phyloP scores from a whole-genome alignment of 2,113 vertebrate genomes.

The Aramus guarauna region DNA sequence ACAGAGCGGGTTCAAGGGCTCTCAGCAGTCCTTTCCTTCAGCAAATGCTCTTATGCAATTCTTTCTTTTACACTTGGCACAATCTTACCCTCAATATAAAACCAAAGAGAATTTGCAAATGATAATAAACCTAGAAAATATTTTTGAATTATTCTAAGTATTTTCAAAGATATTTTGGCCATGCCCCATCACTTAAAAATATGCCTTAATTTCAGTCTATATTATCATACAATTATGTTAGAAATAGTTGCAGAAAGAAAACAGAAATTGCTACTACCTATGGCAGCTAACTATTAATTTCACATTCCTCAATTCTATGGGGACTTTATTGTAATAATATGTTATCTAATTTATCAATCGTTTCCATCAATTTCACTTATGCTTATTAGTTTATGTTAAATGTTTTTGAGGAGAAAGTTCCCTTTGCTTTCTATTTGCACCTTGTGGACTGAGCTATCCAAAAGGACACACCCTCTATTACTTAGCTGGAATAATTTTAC shows the following conservation, averaged over 20 bases:
- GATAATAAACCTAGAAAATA: not conserved
- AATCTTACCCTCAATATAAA: not conserved
- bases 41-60: not conserved
- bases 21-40: not conserved
- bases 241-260: not conserved
- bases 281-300: not conserved
- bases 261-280: not conserved
- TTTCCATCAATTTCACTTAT: not conserved
- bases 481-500: not conserved
- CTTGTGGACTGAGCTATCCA: not conserved
- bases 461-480: not conserved
- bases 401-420: not conserved
- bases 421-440: not conserved
- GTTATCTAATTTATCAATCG: not conserved
- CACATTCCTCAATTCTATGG: not conserved
- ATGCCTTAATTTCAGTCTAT: not conserved
- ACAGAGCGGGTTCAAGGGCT: not conserved
- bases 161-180: not conserved
- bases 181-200: not conserved
- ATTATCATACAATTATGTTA: not conserved
- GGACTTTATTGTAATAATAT: not conserved
- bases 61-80: not conserved
- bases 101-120: not conserved
- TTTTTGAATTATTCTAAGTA: not conserved
- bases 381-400: not conserved